Evolutionary conservation across 2,797 vertebrate species (phyloP).

Genomic region (Ciconia nigra): DNA sequence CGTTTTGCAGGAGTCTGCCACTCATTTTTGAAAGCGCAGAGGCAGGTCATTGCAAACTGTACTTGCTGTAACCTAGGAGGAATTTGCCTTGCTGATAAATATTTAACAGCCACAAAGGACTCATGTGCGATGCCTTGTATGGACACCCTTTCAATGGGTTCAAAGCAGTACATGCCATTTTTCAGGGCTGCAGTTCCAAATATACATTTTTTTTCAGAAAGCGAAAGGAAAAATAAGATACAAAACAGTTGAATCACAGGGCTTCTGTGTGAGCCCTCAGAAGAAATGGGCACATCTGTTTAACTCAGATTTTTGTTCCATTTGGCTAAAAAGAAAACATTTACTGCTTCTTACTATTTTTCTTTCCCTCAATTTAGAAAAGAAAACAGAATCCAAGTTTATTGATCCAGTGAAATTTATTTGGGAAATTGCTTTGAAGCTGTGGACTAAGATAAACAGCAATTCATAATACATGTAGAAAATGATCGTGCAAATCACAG

Average conservation of each 20-base stretch:
- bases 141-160: constrained; percentile 10
- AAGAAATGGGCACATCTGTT: background rate
- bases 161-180: background rate
- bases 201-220: background rate
- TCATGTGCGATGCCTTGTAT: constrained; percentile 14
- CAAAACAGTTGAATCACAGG: background rate
- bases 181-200: constrained; percentile 3
- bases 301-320: background rate
- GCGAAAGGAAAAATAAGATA: background rate
- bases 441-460: background rate
- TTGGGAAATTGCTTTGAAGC: constrained; percentile 37
- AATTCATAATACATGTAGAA: constrained; percentile 25
- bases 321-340: constrained; percentile 19
- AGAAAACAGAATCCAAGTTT: constrained; percentile 27
- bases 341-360: constrained; percentile 8
- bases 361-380: background rate
- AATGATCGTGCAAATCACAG: constrained; percentile 31
- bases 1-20: background rate
- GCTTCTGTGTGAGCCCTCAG: background rate
- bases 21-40: background rate
- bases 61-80: constrained; percentile 45
- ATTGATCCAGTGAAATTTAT: constrained; percentile 36
- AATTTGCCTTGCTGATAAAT: constrained; percentile 54
- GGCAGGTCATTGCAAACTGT: constrained; percentile 36
- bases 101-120: constrained; percentile 16